Evolutionary conservation across 2,797 vertebrate genomes (phyloP).

Genomic region (Ficedula albicollis): DNA sequence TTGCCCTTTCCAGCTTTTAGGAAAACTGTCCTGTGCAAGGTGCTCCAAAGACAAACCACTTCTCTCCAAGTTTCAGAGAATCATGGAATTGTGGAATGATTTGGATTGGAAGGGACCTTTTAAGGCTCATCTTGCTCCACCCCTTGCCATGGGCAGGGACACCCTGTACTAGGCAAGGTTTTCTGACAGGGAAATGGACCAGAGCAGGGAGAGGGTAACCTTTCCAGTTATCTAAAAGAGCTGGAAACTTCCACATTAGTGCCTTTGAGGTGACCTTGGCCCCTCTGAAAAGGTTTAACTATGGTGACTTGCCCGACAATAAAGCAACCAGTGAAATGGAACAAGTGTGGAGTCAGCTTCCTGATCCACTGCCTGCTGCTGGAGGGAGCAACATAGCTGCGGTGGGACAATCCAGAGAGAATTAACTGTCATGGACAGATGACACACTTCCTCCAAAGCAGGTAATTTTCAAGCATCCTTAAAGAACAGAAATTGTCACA

Average conservation of each 20-base stretch:
- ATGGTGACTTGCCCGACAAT: accelerated
- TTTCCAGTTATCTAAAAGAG: neutral
- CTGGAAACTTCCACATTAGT: neutral
- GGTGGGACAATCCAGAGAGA: neutral
- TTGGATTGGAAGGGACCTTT: neutral
- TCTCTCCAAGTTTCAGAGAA: neutral
- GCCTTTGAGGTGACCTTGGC: neutral
- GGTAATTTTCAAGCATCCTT: neutral
- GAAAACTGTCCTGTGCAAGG: neutral
- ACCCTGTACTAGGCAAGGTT: neutral
- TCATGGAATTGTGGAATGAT: neutral
- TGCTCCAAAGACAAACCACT: neutral
- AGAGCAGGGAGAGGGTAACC: neutral
- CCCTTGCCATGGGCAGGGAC: neutral
- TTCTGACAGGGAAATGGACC: neutral
- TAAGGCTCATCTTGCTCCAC: neutral
- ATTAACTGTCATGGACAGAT: neutral
- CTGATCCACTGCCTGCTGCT: neutral
- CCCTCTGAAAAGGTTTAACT: neutral
- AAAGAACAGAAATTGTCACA: neutral
- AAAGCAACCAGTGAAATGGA: neutral
- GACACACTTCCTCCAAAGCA: neutral
- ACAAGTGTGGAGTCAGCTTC: neutral
- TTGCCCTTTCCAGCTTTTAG: neutral
- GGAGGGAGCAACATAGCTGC: neutral